Conservation (phyloP, 64 coral and sea anemone species). For the Montipora capricornis region DNA sequence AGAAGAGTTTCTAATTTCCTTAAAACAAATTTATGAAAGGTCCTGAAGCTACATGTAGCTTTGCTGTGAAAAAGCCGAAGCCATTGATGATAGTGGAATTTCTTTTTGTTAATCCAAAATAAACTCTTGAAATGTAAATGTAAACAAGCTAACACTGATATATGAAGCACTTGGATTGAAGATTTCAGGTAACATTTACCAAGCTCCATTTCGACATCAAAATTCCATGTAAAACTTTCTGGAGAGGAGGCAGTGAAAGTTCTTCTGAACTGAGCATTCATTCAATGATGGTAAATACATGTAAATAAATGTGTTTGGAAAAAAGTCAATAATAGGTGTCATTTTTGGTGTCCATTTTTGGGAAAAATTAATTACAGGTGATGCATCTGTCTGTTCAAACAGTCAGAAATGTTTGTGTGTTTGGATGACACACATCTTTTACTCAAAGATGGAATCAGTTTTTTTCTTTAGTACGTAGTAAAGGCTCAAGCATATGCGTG, state of each 20-base stretch:
- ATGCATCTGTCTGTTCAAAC: background rate
- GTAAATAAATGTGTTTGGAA: background rate
- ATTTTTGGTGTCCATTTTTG: background rate
- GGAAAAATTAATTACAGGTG: background rate
- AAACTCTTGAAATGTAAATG: background rate
- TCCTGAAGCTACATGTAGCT: background rate
- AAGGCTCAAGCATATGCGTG: no score
- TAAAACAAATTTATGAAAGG: background rate
- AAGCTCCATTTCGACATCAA: background rate
- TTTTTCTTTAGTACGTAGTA: no score
- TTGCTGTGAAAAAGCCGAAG: background rate
- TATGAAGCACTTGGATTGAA: background rate
- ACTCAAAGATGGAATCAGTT: no score
- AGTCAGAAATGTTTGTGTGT: background rate
- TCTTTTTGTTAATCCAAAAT: background rate
- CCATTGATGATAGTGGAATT: background rate
- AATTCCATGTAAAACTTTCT: background rate
- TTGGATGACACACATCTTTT: background rate
- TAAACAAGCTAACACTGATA: conserved; percentile 2
- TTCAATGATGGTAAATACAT: background rate
- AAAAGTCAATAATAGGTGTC: background rate
- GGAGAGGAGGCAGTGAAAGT: background rate
- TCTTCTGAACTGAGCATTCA: background rate
- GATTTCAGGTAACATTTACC: background rate
- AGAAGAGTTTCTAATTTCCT: no score